Evolutionary conservation across 2,888 invertebrate species (phyloP), one percentile per base, ranked within the genome.

Genomic region (Spisula subtruncata): DNA sequence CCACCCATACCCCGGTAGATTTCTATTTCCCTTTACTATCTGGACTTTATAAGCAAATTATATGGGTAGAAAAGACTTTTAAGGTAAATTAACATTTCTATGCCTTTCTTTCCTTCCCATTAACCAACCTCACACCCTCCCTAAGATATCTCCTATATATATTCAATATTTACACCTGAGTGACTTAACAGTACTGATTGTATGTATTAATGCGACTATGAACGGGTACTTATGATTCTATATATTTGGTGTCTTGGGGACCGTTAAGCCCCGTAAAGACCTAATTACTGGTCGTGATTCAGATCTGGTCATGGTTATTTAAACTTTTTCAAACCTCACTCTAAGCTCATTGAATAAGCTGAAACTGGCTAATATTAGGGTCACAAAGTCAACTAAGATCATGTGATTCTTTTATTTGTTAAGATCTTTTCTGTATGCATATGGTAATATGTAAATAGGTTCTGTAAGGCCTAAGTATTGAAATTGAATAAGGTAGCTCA

Each of bases 1-100:
- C 20, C 25, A n/a, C n/a, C 25, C 5, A 66, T 66, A n/a, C 25
- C 25, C 25, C 5, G 25, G n/a, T n/a, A n/a, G n/a, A n/a, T n/a
- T n/a, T n/a, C n/a, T 25, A 66, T 25, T n/a, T 25, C 60, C 56
- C 25, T 66, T 66, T 6, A 10, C n/a, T 25, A 66, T 10, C 60
- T 66, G 60, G 60, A 66, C n/a, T 66, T 66, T 25, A n/a, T n/a
- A 66, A n/a, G 60, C 60, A 66, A 66, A 66, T 66, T 25, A 41
- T 41, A 41, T 8, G 41, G 8, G 8, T 41, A 41, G 60, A 66
- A 66, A n/a, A 66, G 51, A 66, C 25, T 66, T 56, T 0, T 4
- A 66, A 66, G 60, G 60, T 66, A 66, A 66, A 66, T 66, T n/a
- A 25, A n/a, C 5, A 6, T 25, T 66, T 66, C 60, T 66, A n/a